Evolutionary conservation across 2,888 invertebrate species (phyloP), one percentile per base, ranked within the genome.

Genomic region (Trichopoda pennipes): DNA sequence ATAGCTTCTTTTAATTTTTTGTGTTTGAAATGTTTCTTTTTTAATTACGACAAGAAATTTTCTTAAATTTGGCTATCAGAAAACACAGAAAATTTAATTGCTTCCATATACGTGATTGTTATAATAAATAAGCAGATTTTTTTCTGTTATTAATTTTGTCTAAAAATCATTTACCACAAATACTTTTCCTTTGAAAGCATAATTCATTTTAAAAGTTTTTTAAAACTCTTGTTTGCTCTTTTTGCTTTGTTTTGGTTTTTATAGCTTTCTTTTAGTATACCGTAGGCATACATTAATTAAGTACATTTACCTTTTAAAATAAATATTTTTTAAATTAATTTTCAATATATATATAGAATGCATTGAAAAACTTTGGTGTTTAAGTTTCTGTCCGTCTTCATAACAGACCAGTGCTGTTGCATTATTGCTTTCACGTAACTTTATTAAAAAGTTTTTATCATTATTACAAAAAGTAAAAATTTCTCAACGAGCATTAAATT

Each of bases 401-500:
- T 19, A 7, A 58, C 51, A 75, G 75, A 51, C 51, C 35, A 60
- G 21, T 63, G 9, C 19, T 55, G 47, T 56, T 74, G 64, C 47
- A 56, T 6, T 44, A 49, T 7, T 16, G 21, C 32, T 35, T 21
- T 56, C 17, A 35, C 17, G 38, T 61, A 76, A 76, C 61, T 76
- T 76, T 76, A 61, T 61, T 69, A 69, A 69, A 38, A 14, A 14
- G 3, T 12, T 47, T 75, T 58, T 42, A 21, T 49, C 16, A 1
- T 10, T 14, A 16, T 3, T 21, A 12, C 17, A 35, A 47, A 58
- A 53, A 63, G 44, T 42, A 58, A 21, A 3, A 9, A 21, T 42
- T 42, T 47, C 47, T 3, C 44, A 73, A 66, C 60, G 51, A 68
- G 49, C 44, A 76, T 51, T 68, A 53, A 60, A 35, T 17, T 28